Base-by-base conservation (phyloP, 1,140 invertebrate species). In the Meloidogyne exigua region DNA sequence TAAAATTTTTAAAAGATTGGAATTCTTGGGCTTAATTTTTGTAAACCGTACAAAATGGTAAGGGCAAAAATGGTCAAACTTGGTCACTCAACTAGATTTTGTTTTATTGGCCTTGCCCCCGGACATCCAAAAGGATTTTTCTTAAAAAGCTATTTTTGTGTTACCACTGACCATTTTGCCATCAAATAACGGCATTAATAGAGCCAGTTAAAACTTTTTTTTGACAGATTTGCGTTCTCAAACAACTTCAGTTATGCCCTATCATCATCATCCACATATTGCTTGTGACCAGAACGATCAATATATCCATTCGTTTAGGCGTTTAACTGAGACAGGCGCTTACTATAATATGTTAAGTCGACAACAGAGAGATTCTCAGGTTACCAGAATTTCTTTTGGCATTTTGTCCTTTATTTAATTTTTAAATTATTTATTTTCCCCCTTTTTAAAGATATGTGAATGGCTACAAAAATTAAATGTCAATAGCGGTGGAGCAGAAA, bases 341-440 rank as follows among this genome's bases (percentile, higher is more conserved):
- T 71, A 57, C 18, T 71, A 42, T 32, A 62, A 62, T 62, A 62
- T 44, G 15, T 26, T 71, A 21, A 71, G 32, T 26, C 36, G 28
- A 71, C 69, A 71, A 62, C 69, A 71, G n/a, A 25, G 69, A n/a
- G 69, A 71, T 62, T 71, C 69, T 15, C 69, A 71, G 69, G 69
- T 71, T 23, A 49, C 5, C 44, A 49, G 44, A 49, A 49, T 44
- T 44, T 42, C n/a, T n/a, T 18, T 44, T 57, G 18, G 5, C 49
- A 57, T 57, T 57, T 57, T 57, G 49, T 57, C 49, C 18, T 57
- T n/a, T 57, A 13, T 5, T 44, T 13, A 44, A 0, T 39, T 39
- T 39, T 39, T 39, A 9, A 39, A 39, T 39, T 39, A 39, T 39
- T 39, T 9, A n/a, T 18, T 28, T 69, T 15, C 2, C 12, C 21